Base-by-base conservation (phyloP, 2,113 vertebrate genomes). In the Lampris incognitus region DNA sequence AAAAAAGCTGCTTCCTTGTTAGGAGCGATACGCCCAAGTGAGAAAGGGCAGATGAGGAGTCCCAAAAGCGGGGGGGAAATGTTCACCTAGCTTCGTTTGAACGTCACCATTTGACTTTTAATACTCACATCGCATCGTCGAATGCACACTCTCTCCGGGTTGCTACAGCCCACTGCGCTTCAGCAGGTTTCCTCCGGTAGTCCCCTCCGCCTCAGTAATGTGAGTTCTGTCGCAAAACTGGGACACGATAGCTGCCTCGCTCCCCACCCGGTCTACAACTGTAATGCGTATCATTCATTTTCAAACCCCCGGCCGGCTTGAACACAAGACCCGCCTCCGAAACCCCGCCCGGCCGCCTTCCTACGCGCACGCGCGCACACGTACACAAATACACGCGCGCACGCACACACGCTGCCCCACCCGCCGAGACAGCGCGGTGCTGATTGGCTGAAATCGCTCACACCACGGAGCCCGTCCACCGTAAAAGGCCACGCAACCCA, bases 391-490 rank as follows among this genome's bases (percentile, higher is more conserved):
- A 24, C 24, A 24, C 24, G 24, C 24, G 24, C 24, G 24, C 24
- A 24, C 24, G 24, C 52, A 75, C 74, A 80, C 78, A 37, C 81
- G 46, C 62, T 3, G 24, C 58, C 57, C 24, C 44, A 60, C 54
- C 46, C 63, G 50, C 39, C 38, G 83, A 74, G 72, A 66, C 69
- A 50, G n/a, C 87, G 77, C 86, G 70, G 83, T 61, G 24, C 85
- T 81, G 83, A 95, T 93, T 92, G 93, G 94, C 85, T 82, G 0
- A 86, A 56, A 81, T 51, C 58, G 85, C 88, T 97, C 96, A 96
- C 94, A 93, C 96, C 96, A 96, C 95, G 93, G 76, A 51, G 48
- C 74, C 58, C 67, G 46, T 70, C 70, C 56, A 78, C 94, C 94
- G 91, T 88, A 95, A 92, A 94, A 90, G 93, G 94, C 66, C 59